A percentile compares a stretch with the other conserved stretches of the same genome.
phyloP scores from a whole-genome alignment of 2,888 invertebrate species.

The Aethes cnicana region DNA sequence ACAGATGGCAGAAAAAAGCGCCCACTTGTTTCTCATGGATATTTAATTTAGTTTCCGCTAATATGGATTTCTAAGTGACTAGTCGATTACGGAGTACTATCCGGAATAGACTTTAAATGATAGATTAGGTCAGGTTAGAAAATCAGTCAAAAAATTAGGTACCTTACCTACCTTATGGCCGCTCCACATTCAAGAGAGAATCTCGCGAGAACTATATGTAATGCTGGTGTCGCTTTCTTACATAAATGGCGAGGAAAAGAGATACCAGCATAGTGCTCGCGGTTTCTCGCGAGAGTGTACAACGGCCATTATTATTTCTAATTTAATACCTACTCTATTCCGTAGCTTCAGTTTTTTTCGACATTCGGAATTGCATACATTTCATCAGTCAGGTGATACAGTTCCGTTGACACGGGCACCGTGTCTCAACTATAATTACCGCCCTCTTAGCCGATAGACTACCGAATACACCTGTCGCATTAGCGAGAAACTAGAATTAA shows the following conservation, averaged over 20 bases:
- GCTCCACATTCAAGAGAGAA: too few relatives aligned
- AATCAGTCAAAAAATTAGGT: too few relatives aligned
- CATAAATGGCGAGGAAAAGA: too few relatives aligned
- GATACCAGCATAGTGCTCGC: too few relatives aligned
- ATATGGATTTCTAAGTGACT: constrained; percentile 17
- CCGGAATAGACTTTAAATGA: not conserved
- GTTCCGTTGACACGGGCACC: constrained; percentile 14
- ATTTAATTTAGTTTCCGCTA: constrained; percentile 22
- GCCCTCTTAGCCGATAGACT: constrained; percentile 44
- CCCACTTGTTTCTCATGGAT: constrained; percentile 21
- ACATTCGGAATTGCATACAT: not conserved
- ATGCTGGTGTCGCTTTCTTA: too few relatives aligned
- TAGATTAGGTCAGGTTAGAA: too few relatives aligned
- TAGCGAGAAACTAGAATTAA: constrained; percentile 61
- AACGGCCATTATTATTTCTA: too few relatives aligned
- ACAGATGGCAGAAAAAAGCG: constrained; percentile 25
- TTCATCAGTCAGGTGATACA: constrained; percentile 7
- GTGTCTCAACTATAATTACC: constrained; percentile 19
- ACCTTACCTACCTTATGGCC: too few relatives aligned
- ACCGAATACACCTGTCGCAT: constrained; percentile 48
- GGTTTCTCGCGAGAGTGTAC: too few relatives aligned
- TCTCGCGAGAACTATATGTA: too few relatives aligned
- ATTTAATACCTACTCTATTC: too few relatives aligned
- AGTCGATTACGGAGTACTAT: constrained; percentile 4
- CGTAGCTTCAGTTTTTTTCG: not conserved